These are phyloP conservation scores for Epinephelus fuscoguttatus DNA, from an alignment of 2,113 vertebrate species.

Conservation along the genomic window DNA sequence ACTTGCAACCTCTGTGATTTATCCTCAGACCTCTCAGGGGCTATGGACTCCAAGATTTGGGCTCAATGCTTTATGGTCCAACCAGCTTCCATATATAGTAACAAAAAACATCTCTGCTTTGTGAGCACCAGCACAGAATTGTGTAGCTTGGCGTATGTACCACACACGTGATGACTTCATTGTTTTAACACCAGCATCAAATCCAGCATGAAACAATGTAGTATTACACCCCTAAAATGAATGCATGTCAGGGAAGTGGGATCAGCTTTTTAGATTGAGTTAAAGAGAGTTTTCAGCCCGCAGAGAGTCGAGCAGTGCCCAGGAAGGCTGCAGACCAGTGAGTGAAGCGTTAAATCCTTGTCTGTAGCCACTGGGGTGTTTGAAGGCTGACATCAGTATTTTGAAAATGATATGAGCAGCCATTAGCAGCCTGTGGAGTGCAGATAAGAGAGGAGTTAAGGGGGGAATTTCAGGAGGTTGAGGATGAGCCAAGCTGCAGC, in stretches of 20 bases:
- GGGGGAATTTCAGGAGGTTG: background rate
- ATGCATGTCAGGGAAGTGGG: background rate
- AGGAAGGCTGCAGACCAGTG: background rate
- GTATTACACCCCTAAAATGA: background rate
- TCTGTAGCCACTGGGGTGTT: background rate
- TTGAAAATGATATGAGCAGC: conserved; percentile 18
- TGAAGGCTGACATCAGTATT: conserved; percentile 40
- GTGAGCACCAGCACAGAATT: background rate
- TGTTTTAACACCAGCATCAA: background rate
- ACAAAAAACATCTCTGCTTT: background rate
- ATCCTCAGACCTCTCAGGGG: background rate
- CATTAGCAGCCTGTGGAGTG: background rate
- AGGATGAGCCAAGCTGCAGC: background rate
- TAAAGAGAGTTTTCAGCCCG: background rate
- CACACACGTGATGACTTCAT: background rate
- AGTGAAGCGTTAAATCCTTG: background rate
- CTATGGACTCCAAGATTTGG: background rate
- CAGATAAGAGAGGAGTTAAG: conserved; percentile 21
- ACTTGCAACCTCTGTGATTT: background rate
- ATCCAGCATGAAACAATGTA: too few relatives aligned
- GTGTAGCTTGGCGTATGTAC: background rate
- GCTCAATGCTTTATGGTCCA: background rate
- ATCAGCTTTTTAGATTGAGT: background rate
- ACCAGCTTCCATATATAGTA: background rate
- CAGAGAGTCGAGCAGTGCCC: background rate